Evolutionary conservation across 2,888 invertebrate species (phyloP).

Genomic region (Rhingia rostrata): DNA sequence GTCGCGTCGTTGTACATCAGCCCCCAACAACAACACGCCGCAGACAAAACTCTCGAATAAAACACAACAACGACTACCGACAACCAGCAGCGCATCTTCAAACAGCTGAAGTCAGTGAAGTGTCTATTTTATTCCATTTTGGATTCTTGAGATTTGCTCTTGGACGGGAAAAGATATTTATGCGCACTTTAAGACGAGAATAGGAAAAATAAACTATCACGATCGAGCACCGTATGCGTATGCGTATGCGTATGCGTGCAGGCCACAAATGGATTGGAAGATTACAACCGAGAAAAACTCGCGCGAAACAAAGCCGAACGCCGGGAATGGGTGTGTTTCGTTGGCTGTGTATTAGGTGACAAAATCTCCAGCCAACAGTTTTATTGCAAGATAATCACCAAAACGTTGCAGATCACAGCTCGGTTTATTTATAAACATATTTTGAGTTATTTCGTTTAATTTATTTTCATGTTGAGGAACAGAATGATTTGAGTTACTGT

Average conservation of each 20-base stretch:
- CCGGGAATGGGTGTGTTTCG: not conserved
- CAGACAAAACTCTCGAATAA: slow-evolving; percentile 18
- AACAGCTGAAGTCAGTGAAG: slow-evolving; percentile 70
- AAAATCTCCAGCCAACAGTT: slow-evolving; percentile 35
- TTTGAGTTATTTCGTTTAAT: slow-evolving; percentile 17
- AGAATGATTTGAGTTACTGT: slow-evolving; percentile 11
- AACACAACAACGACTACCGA: not conserved
- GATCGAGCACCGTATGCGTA: slow-evolving; percentile 26
- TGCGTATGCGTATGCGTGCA: slow-evolving; percentile 32
- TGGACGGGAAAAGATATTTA: slow-evolving; percentile 68
- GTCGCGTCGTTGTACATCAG: slow-evolving; percentile 36
- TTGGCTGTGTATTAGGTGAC: slow-evolving; percentile 43
- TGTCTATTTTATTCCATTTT: slow-evolving; percentile 70
- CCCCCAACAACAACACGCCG: slow-evolving; percentile 5
- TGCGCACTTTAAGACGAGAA: slow-evolving; percentile 38
- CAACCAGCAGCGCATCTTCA: slow-evolving; percentile 42
- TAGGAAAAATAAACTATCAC: slow-evolving; percentile 61
- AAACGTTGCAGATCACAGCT: slow-evolving; percentile 32
- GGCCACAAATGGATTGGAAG: slow-evolving; percentile 57
- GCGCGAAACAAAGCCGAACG: slow-evolving; percentile 42
- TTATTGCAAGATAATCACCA: slow-evolving; percentile 47
- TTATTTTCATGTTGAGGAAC: slow-evolving; percentile 31
- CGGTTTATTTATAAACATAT: slow-evolving; percentile 63
- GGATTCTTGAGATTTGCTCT: slow-evolving; percentile 52
- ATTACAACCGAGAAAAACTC: slow-evolving; percentile 26